phyloP scores from a whole-genome alignment of 1,140 invertebrate species.

The Metopolophium dirhodum region DNA sequence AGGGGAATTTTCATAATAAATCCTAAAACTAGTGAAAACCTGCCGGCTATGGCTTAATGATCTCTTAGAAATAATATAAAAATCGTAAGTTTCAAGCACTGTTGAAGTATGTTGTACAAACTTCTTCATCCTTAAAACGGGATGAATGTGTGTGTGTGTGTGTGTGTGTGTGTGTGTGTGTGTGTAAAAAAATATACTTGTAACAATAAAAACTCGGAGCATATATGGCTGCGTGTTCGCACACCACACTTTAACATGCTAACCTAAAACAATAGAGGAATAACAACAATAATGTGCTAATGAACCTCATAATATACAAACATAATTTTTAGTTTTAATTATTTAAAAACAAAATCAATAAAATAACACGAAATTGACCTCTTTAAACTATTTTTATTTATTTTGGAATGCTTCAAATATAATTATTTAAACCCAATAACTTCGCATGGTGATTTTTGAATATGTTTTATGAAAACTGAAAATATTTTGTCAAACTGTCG shows the following conservation, averaged over 20 bases:
- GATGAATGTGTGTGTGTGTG: not conserved
- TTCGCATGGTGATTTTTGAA: not conserved
- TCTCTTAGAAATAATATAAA: constrained; percentile 49
- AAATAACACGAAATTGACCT: not conserved
- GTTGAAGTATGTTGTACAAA: constrained; percentile 37
- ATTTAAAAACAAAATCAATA: not conserved
- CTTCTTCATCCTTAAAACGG: constrained; percentile 14
- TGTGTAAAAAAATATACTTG: not conserved
- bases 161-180: not conserved
- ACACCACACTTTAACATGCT: not conserved
- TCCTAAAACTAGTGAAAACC: not conserved
- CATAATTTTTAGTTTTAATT: not conserved
- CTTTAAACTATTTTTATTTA: not conserved
- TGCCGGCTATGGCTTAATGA: constrained; percentile 29
- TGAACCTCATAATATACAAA: not conserved
- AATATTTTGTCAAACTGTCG: not conserved
- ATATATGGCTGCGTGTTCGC: not conserved
- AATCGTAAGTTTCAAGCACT: constrained; percentile 38
- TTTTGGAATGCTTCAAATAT: not conserved
- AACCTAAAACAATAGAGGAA: not conserved
- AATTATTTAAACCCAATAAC: not conserved
- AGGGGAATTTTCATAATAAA: constrained; percentile 31
- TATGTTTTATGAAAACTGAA: not conserved
- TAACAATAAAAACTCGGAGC: not conserved
- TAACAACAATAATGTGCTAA: not conserved